A percentile compares a stretch with the other conserved stretches of the same genome.
phyloP scores from a whole-genome alignment of 2,797 vertebrate species.

The Scarus forsteni region DNA sequence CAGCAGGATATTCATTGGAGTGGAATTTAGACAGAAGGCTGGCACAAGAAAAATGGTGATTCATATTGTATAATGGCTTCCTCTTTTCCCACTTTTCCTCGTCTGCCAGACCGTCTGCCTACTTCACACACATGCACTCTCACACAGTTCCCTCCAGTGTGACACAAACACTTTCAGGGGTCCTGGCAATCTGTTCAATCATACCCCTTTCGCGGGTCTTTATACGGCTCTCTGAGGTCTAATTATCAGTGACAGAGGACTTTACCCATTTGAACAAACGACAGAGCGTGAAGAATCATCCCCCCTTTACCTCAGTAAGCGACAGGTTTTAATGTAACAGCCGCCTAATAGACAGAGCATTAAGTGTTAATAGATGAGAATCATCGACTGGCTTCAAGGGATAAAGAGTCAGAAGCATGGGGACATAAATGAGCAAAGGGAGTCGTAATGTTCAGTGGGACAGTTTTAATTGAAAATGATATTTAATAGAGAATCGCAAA shows the following conservation, averaged over 20 bases:
- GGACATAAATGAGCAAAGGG: constrained; percentile 45
- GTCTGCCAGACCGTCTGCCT: constrained; percentile 46
- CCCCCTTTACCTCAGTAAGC: constrained; percentile 50
- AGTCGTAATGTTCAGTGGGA: constrained; percentile 48
- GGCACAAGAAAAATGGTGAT: constrained; percentile 57
- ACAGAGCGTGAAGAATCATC: constrained; percentile 42
- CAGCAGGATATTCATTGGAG: constrained; percentile 63
- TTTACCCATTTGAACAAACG: constrained; percentile 67
- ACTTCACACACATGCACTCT: background rate
- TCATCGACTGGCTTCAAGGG: constrained; percentile 43
- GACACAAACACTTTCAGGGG: constrained; percentile 60
- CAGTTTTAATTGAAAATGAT: constrained; percentile 60
- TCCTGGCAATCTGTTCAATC: constrained; percentile 68
- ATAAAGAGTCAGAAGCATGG: constrained; percentile 48
- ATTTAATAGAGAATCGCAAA: constrained; percentile 49
- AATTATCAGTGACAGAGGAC: constrained; percentile 73
- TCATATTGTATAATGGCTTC: constrained; percentile 63
- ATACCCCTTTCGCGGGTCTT: constrained; percentile 57
- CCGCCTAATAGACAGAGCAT: constrained; percentile 60
- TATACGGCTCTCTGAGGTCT: constrained; percentile 68
- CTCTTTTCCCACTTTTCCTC: constrained; percentile 35
- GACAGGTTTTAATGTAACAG: constrained; percentile 57
- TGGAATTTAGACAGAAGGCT: constrained; percentile 67
- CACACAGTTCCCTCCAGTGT: constrained; percentile 23
- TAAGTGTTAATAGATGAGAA: constrained; percentile 56